These are phyloP conservation scores for Hetaerina americana DNA, from an alignment of 1,140 invertebrate genomes.

Conservation along the genomic window DNA sequence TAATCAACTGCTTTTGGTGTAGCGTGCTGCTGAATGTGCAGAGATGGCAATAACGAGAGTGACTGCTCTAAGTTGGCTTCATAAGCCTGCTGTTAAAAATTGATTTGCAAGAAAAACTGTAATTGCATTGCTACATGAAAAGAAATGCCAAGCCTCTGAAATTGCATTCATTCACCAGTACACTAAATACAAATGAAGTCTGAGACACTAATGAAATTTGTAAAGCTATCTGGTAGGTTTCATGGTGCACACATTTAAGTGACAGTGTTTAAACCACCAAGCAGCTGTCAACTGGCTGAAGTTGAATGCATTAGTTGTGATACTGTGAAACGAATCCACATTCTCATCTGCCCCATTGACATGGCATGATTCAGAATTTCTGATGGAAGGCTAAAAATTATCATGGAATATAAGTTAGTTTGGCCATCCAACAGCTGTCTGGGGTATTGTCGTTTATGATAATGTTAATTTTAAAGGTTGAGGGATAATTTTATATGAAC, in stretches of 20 bases:
- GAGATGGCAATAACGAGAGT: not conserved
- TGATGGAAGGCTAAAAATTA: not conserved
- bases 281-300: not conserved
- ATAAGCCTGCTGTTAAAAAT: not conserved
- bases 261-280: not conserved
- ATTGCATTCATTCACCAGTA: not conserved
- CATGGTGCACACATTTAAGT: not conserved
- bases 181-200: not conserved
- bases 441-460: conserved; percentile 13
- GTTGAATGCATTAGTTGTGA: not conserved
- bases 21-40: conserved; percentile 2
- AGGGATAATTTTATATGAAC: conserved; percentile 14
- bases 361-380: not conserved
- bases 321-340: not conserved
- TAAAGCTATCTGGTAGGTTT: not conserved
- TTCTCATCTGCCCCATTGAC: not conserved
- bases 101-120: not conserved
- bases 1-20: conserved; percentile 4
- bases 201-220: not conserved
- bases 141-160: not conserved
- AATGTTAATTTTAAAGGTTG: conserved; percentile 14
- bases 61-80: not conserved
- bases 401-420: not conserved
- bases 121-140: not conserved
- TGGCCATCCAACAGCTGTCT: not conserved